These are phyloP conservation scores for Bombylius major DNA, from an alignment of 2,888 invertebrate genomes.

Conservation along the genomic window DNA sequence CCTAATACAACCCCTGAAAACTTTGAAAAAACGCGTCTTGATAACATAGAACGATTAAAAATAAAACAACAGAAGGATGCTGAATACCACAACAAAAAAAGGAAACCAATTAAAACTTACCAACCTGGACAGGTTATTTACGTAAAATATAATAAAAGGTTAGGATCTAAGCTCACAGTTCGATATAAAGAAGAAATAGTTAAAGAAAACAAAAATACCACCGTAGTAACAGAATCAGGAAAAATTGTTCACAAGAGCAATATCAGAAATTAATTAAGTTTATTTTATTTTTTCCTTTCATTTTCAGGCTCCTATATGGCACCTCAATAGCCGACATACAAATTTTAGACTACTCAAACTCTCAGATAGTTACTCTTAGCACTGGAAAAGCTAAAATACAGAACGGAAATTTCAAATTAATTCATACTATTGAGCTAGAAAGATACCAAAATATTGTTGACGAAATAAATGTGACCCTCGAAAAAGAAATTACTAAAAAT, in stretches of 20 bases:
- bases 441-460: neutral
- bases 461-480: no score
- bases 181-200: constrained; percentile 10
- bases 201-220: constrained; percentile 7
- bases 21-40: constrained; percentile 1
- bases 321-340: neutral
- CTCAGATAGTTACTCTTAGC: constrained; percentile 2
- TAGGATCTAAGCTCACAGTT: constrained; percentile 9
- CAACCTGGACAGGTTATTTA: constrained; percentile 10
- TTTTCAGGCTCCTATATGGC: neutral
- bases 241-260: constrained; percentile 9
- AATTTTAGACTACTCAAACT: constrained; percentile 6
- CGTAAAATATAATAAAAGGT: constrained; percentile 4
- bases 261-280: constrained; percentile 3
- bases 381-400: constrained; percentile 4
- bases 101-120: constrained; percentile 9
- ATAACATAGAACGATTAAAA: constrained; percentile 4
- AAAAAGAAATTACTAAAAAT: neutral
- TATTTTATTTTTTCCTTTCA: neutral
- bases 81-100: constrained; percentile 6
- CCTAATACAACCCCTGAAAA: neutral
- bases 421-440: neutral
- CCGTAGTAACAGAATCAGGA: constrained; percentile 7
- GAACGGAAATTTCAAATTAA: constrained; percentile 8
- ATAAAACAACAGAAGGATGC: constrained; percentile 3